Conservation (phyloP, 1,140 invertebrate genomes). For the Propsilocerus akamusi region DNA sequence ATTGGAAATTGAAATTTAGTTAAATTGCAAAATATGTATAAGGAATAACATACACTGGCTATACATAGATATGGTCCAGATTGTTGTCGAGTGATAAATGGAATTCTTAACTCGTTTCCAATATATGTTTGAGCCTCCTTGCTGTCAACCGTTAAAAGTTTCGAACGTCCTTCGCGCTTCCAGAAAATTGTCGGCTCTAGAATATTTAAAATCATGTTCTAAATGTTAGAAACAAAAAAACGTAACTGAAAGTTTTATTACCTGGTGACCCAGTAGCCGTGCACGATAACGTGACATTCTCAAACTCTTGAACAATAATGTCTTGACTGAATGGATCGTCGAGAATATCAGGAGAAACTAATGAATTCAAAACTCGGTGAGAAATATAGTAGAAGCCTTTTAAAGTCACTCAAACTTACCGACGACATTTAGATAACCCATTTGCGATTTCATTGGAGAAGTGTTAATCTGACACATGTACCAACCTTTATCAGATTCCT, state of each 20-base stretch:
- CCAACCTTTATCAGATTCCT: conserved; percentile 57
- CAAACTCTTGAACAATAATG: conserved; percentile 47
- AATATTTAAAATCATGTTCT: neutral
- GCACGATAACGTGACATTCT: conserved; percentile 55
- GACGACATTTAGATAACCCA: conserved; percentile 72
- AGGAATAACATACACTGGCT: neutral
- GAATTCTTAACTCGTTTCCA: neutral
- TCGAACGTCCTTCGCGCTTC: conserved; percentile 41
- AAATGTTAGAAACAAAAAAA: neutral
- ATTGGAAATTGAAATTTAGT: neutral
- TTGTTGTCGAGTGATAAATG: neutral
- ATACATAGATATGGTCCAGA: neutral
- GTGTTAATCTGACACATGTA: conserved; percentile 87
- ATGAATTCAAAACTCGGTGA: conserved; percentile 10
- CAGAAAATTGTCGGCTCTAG: conserved; percentile 40
- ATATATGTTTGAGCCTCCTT: conserved; percentile 4
- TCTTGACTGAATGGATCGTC: conserved; percentile 57
- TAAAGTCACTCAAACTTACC: conserved; percentile 33
- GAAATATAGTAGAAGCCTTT: neutral
- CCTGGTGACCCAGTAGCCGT: conserved; percentile 45
- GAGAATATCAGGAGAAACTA: conserved; percentile 56
- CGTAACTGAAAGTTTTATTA: too few relatives aligned
- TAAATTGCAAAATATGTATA: neutral
- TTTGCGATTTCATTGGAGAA: conserved; percentile 77
- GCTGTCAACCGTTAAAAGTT: conserved; percentile 19